Conservation (phyloP, 2,888 invertebrate genomes). For the Morpho helenor region DNA sequence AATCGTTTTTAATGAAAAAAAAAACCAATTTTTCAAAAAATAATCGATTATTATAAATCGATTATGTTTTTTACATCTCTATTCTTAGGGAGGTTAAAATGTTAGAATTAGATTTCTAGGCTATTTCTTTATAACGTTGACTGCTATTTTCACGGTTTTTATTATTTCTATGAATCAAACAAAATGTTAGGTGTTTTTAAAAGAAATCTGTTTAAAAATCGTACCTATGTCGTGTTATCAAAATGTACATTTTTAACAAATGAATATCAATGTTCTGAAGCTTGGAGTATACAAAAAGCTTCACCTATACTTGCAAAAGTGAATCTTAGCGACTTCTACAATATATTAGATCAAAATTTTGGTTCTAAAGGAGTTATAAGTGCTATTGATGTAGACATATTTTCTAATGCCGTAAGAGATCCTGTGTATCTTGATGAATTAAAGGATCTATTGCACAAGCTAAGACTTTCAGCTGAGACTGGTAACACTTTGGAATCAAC, state of each 20-base stretch:
- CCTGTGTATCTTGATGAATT: constrained; percentile 83
- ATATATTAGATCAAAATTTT: constrained; percentile 84
- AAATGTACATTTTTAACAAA: constrained; percentile 72
- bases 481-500: constrained; percentile 87
- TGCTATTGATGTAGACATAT: constrained; percentile 91
- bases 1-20: no score
- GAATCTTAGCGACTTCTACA: constrained; percentile 83
- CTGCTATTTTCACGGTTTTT: background rate
- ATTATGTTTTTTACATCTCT: no score
- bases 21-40: no score
- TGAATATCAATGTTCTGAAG: constrained; percentile 84
- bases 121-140: no score
- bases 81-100: no score
- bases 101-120: no score
- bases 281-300: constrained; percentile 83
- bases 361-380: constrained; percentile 81
- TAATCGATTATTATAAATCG: no score
- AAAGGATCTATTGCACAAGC: constrained; percentile 83
- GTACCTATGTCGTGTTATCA: background rate
- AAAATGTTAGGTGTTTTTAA: constrained; percentile 10
- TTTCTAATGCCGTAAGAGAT: constrained; percentile 83
- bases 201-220: no score
- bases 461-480: constrained; percentile 86
- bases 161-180: background rate
- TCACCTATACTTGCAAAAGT: constrained; percentile 81